Base-by-base conservation (phyloP, 2,797 vertebrate genomes). In the Lacerta agilis region DNA sequence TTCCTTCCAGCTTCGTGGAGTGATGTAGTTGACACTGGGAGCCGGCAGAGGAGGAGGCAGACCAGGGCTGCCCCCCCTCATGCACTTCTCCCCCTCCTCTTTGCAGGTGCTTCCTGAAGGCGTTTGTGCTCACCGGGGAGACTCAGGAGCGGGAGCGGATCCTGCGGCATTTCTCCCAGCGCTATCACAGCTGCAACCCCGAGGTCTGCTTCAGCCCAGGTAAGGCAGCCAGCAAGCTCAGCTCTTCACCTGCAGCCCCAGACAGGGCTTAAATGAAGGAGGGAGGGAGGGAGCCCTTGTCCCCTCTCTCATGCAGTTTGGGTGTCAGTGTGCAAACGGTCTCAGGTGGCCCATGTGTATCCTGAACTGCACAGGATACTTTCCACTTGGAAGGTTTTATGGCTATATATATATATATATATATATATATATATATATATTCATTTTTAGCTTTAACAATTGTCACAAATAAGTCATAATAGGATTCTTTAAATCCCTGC, bases 81-180 rank as follows among this genome's bases (percentile, higher is more conserved):
- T 11, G 8, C 5, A 0, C 8, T 29, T 10, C 66, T 4, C 64
- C 15, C 13, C 3, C 75, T 80, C 4, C 38, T 8, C 5, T 18
- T 17, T 38, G 10, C 91, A 99, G 98, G 89, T 95, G 94, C 17
- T 98, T 99, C 88, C 96, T 99, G 66, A 97, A 97, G 90, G 97
- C 97, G 10, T 97, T 99, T 88, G 96, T 98, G n/a, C 95, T 99
- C 90, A 98, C 98, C 0, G 98, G 98, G 13, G 98, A 99, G 96
- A 98, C 97, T 0, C 98, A 99, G 96, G 98, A 99, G 92, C 97
- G 98, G 9, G 98, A 99, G 88, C 96, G 98, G 0, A 97, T 99
- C 75, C 96, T 99, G 91, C 95, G 97, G 91, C 97, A 98, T 87
- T 99, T 99, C 91, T 95, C 98, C 87, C 93, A 87, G 55, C 98